phyloP scores from a whole-genome alignment of 2,797 vertebrate genomes.

The Phataginus tricuspis region DNA sequence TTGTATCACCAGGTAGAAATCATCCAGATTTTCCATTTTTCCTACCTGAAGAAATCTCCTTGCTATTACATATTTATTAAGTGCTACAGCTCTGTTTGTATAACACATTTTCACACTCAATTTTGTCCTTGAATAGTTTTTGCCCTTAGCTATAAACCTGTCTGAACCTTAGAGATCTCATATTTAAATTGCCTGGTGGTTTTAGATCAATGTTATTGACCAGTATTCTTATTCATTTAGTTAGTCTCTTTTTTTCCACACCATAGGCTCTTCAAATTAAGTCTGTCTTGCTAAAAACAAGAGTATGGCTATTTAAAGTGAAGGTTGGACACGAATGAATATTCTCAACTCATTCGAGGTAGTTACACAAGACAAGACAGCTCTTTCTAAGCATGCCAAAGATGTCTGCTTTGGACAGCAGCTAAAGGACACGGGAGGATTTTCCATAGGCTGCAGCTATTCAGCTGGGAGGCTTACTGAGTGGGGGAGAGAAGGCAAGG shows the following conservation, averaged over 20 bases:
- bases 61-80: conserved; percentile 81
- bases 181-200: conserved; percentile 76
- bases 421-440: conserved; percentile 36
- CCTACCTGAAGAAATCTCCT: conserved; percentile 61
- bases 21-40: conserved; percentile 47
- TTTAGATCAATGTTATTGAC: conserved; percentile 78
- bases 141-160: conserved; percentile 74
- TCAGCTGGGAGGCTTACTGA: not conserved
- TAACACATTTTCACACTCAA: conserved; percentile 81
- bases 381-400: conserved; percentile 65
- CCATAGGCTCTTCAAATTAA: conserved; percentile 78
- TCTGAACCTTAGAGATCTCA: conserved; percentile 73
- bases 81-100: conserved; percentile 78
- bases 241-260: conserved; percentile 56
- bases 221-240: conserved; percentile 75
- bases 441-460: conserved; percentile 30
- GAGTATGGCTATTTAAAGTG: conserved; percentile 63
- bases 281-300: conserved; percentile 74
- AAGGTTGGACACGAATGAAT: conserved; percentile 72
- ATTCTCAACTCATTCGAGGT: conserved; percentile 70
- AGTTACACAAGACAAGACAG: conserved; percentile 66
- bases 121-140: conserved; percentile 85
- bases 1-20: conserved; percentile 60
- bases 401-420: conserved; percentile 62
- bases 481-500: not conserved